Base-by-base conservation (phyloP, 2,797 vertebrate genomes). In the Ciconia nigra region DNA sequence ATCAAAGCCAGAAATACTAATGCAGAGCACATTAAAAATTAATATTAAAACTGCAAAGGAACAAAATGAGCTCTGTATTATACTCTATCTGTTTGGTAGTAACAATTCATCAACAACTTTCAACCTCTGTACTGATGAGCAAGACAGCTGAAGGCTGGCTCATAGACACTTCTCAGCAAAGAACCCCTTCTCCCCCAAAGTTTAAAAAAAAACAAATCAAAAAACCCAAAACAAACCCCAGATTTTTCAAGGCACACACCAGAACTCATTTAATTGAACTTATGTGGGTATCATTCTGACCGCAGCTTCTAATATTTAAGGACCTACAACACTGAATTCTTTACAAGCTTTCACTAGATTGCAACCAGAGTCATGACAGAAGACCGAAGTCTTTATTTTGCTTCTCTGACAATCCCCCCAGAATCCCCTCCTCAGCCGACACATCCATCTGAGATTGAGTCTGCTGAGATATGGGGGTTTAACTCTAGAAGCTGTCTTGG, bases 1-100 rank as follows among this genome's bases (percentile, higher is more conserved):
- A 85, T 67, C 49, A 84, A 96, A 92, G 76, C 57, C 65, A 87
- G 3, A 44, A 35, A 15, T 35, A 29, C 79, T 79, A 92, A 62
- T 28, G 21, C 21, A 93, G 62, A 81, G 58, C n/a, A 74, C 66
- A 85, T 82, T 35, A 25, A 94, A 87, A 95, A 93, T 73, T 65
- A 46, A 58, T 66, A 35, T 41, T 52, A 7, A 13, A 72, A 81
- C 76, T 73, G 5, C 22, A 92, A 57, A 2, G 31, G 61, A 76
- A 59, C 63, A 85, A 82, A 83, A 66, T 1, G 7, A 92, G 58
- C 46, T 57, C 44, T 37, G 13, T 58, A n/a, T 42, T 76, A 41
- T 2, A 63, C 25, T 65, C 47, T n/a, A 2, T 61, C 35, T 47
- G 37, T 18, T 93, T 41, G 66, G 51, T 2, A 79, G 26, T 8